Evolutionary conservation across 2,888 invertebrate species (phyloP).

Genomic region (Calameuta idolon): DNA sequence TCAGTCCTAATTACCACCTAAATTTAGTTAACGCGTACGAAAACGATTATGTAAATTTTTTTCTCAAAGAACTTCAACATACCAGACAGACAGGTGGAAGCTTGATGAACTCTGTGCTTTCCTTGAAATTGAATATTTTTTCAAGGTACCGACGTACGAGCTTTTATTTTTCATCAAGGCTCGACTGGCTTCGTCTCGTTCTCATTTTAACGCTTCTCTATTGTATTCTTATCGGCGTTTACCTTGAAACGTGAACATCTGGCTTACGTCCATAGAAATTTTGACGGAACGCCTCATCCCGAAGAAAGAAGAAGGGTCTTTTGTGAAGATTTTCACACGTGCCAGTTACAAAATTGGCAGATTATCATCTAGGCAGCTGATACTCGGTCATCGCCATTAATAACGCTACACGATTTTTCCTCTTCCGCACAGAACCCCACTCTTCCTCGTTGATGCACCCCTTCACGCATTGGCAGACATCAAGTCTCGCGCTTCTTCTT

Average conservation of each 20-base stretch:
- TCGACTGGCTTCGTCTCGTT: not conserved
- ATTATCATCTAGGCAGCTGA: constrained; percentile 10
- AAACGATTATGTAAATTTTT: constrained; percentile 7
- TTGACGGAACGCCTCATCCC: not conserved
- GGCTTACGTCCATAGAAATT: not conserved
- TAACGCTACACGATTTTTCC: not conserved
- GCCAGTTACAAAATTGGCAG: constrained; percentile 10
- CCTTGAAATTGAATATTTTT: constrained; percentile 13
- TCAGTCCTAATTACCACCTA: not conserved
- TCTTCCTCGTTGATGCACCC: not conserved
- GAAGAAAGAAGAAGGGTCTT: not conserved
- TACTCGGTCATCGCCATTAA: constrained; percentile 21
- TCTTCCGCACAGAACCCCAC: not conserved
- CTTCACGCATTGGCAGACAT: constrained; percentile 16
- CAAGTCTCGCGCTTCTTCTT: not conserved
- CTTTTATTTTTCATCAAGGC: not conserved
- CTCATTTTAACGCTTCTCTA: not conserved
- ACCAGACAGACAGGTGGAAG: not conserved
- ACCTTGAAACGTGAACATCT: not conserved
- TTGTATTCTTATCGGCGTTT: not conserved
- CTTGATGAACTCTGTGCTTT: constrained; percentile 6
- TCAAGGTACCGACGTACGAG: constrained; percentile 7
- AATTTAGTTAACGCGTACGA: constrained; percentile 2
- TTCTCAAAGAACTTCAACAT: constrained; percentile 6
- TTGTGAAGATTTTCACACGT: constrained; percentile 3